phyloP scores from a whole-genome alignment of 2,888 invertebrate species.

The Mechanitis mazaeus region DNA sequence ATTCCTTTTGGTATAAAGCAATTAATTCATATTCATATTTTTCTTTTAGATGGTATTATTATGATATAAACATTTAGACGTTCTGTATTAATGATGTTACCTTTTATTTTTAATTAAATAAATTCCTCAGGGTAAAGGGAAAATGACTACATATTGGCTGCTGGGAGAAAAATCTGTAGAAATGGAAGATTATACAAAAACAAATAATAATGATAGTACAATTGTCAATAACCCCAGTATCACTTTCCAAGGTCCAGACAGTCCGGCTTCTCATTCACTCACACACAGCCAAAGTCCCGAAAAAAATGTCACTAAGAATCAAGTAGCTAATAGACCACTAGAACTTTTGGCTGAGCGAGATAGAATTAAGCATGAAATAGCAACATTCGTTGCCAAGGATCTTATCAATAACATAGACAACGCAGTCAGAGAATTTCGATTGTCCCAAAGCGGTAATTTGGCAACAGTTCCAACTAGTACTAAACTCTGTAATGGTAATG shows the following conservation, averaged over 20 bases:
- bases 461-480: conserved; percentile 32
- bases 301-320: conserved; percentile 47
- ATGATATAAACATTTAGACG: background rate
- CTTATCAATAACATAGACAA: conserved; percentile 66
- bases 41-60: background rate
- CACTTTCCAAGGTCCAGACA: conserved; percentile 70
- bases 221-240: conserved; percentile 60
- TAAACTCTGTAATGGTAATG: conserved; percentile 50
- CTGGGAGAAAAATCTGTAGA: conserved; percentile 78
- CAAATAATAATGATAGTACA: conserved; percentile 39
- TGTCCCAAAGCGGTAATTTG: conserved; percentile 62
- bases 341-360: conserved; percentile 61
- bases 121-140: conserved; percentile 86
- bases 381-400: conserved; percentile 67
- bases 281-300: conserved; percentile 63
- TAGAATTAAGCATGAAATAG: conserved; percentile 68
- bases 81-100: background rate
- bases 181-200: conserved; percentile 32
- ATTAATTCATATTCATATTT: too few species aligned
- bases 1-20: too few species aligned
- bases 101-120: conserved; percentile 4
- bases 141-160: conserved; percentile 92
- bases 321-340: conserved; percentile 39
- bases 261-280: conserved; percentile 64
- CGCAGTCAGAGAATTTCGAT: conserved; percentile 61